phyloP scores from a whole-genome alignment of 2,888 invertebrate genomes.

The Prenolepis imparis region DNA sequence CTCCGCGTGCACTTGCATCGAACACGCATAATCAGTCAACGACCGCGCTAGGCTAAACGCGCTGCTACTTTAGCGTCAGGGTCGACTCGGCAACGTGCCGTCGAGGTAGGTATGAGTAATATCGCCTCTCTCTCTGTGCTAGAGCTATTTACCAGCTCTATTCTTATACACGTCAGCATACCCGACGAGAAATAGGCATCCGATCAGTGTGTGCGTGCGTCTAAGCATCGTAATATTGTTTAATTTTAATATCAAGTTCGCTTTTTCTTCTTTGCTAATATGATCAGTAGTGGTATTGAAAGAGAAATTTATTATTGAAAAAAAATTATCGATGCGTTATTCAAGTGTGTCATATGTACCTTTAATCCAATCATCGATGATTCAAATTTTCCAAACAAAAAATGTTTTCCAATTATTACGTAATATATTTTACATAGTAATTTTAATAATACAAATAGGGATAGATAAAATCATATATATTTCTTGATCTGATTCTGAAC shows the following conservation, averaged over 20 bases:
- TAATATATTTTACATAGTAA: not conserved
- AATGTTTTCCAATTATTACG: not conserved
- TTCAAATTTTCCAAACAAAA: not conserved
- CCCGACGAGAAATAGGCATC: constrained; percentile 55
- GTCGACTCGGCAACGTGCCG: constrained; percentile 78
- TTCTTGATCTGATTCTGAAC: not conserved
- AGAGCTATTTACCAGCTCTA: constrained; percentile 82
- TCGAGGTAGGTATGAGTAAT: constrained; percentile 84
- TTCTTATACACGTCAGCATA: constrained; percentile 76
- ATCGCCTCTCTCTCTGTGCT: constrained; percentile 69
- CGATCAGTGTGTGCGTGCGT: constrained; percentile 2
- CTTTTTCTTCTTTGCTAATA: constrained; percentile 3
- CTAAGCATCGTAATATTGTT: constrained; percentile 9
- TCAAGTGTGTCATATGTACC: not conserved
- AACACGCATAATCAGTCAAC: constrained; percentile 83
- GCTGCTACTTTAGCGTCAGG: constrained; percentile 80
- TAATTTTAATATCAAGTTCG: constrained; percentile 33
- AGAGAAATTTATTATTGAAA: not conserved
- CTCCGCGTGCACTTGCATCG: constrained; percentile 75
- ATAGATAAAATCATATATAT: not conserved
- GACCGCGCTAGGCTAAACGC: constrained; percentile 77
- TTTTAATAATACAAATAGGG: not conserved
- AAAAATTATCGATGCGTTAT: not conserved
- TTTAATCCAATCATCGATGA: not conserved
- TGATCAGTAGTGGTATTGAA: not conserved